Percentiles rank a stretch among this genome's conserved stretches.
These are phyloP conservation scores for Aphelinus certus DNA, from an alignment of 1,140 invertebrate species.

Conservation along the genomic window DNA sequence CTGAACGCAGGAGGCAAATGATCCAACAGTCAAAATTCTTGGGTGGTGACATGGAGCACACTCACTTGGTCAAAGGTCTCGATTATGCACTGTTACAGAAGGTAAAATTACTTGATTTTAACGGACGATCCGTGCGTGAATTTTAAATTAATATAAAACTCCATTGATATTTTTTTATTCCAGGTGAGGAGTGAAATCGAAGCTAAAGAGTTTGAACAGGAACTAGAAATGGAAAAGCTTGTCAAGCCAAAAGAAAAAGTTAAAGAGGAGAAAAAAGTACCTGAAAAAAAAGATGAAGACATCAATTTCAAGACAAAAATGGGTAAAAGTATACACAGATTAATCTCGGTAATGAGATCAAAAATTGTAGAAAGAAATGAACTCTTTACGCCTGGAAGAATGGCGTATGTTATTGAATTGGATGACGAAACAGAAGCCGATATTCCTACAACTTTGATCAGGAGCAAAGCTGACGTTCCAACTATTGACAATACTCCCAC, in stretches of 20 bases:
- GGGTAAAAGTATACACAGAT: slow-evolving; percentile 79
- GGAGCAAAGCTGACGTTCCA: slow-evolving; percentile 95
- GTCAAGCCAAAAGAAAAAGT: slow-evolving; percentile 67
- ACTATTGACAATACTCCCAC: slow-evolving; percentile 81
- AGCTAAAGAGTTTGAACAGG: slow-evolving; percentile 74
- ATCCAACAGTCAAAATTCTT: slow-evolving; percentile 99
- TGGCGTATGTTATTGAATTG: slow-evolving; percentile 98
- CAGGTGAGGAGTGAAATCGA: slow-evolving; percentile 66
- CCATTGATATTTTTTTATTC: slow-evolving; percentile 4
- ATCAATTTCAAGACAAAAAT: slow-evolving; percentile 84
- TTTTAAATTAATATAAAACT: too few relatives aligned
- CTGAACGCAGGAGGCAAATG: slow-evolving; percentile 92
- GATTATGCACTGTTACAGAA: slow-evolving; percentile 99
- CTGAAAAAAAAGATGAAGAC: slow-evolving; percentile 75
- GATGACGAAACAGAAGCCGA: slow-evolving; percentile 92
- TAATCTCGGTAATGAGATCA: slow-evolving; percentile 72
- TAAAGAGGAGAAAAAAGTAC: slow-evolving; percentile 70
- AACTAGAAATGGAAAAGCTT: slow-evolving; percentile 82
- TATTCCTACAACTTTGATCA: slow-evolving; percentile 94
- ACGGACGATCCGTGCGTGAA: too few relatives aligned
- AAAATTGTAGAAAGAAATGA: slow-evolving; percentile 87
- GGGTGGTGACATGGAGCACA: slow-evolving; percentile 99
- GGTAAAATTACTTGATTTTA: slow-evolving; percentile 65
- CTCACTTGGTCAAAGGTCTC: slow-evolving; percentile 99
- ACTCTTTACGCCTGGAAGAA: slow-evolving; percentile 93